These are phyloP conservation scores for Mustelus asterias DNA, from an alignment of 2,113 vertebrate genomes.

Conservation along the genomic window DNA sequence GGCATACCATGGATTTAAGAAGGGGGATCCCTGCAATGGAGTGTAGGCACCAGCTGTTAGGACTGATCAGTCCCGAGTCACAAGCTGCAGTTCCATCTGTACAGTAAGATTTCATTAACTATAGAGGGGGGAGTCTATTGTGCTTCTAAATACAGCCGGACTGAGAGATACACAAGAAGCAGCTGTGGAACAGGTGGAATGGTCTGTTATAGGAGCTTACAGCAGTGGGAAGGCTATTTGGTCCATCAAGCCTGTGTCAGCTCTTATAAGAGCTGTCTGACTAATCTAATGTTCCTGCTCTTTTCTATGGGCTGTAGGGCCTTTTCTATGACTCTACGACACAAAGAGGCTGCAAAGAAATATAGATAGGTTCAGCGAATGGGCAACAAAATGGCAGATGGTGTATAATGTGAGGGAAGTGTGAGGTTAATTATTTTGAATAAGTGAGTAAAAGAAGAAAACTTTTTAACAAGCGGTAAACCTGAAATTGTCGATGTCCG, in stretches of 20 bases:
- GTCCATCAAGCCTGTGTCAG: background rate
- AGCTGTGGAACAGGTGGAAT: background rate
- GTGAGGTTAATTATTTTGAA: too few species aligned
- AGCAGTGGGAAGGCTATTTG: background rate
- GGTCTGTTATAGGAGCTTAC: background rate
- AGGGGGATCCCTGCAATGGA: background rate
- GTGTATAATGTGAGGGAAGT: too few species aligned
- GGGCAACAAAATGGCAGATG: too few species aligned
- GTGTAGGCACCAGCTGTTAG: background rate
- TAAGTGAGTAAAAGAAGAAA: too few species aligned
- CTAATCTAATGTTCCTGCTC: background rate
- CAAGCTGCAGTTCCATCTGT: background rate
- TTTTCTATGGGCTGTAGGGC: background rate
- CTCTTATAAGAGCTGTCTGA: background rate
- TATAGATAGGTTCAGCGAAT: too few species aligned
- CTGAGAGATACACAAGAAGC: background rate
- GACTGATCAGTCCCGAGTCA: background rate
- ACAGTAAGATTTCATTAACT: background rate
- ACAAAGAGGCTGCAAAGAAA: too few species aligned
- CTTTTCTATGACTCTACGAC: too few species aligned
- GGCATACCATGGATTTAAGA: slow-evolving; percentile 19
- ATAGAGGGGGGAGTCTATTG: background rate
- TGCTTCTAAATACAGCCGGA: background rate
- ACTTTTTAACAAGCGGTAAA: too few species aligned
- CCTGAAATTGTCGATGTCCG: too few species aligned